A percentile compares a stretch with the other conserved stretches of the same genome.
Conservation (phyloP, 2,888 invertebrate species). For the Folsomia candida region DNA sequence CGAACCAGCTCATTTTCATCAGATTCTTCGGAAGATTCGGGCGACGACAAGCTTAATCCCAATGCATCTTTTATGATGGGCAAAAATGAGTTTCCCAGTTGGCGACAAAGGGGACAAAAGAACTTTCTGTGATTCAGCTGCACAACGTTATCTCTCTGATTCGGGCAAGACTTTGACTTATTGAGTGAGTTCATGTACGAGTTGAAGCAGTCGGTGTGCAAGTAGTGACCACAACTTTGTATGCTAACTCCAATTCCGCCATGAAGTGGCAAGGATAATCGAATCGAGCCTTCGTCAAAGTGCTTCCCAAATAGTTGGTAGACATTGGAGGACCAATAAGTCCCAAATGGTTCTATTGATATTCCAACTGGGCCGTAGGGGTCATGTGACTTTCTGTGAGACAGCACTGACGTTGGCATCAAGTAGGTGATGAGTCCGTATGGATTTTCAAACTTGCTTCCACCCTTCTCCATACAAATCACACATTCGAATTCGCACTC, state of each 20-base stretch:
- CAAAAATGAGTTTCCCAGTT: slow-evolving; percentile 40
- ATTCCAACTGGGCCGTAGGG: neutral
- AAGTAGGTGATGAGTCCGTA: slow-evolving; percentile 36
- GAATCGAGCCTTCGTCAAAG: slow-evolving; percentile 33
- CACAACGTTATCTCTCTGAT: slow-evolving; percentile 13
- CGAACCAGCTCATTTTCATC: slow-evolving; percentile 8
- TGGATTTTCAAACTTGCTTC: slow-evolving; percentile 33
- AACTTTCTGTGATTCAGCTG: slow-evolving; percentile 36
- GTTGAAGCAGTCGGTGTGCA: slow-evolving; percentile 40
- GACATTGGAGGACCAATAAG: slow-evolving; percentile 17
- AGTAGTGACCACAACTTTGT: slow-evolving; percentile 41
- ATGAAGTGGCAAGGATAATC: slow-evolving; percentile 30
- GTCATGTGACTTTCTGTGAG: slow-evolving; percentile 24
- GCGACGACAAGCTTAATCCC: neutral
- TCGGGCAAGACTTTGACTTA: slow-evolving; percentile 21
- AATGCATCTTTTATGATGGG: slow-evolving; percentile 25
- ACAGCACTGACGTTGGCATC: slow-evolving; percentile 24
- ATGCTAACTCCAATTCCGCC: slow-evolving; percentile 35
- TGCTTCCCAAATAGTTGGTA: slow-evolving; percentile 19
- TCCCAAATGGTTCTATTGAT: slow-evolving; percentile 15
- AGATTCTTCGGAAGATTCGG: neutral
- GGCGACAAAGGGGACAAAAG: slow-evolving; percentile 37
- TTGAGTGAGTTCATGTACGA: slow-evolving; percentile 34
- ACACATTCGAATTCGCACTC: slow-evolving; percentile 29
- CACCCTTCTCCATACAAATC: slow-evolving; percentile 34